These are phyloP conservation scores for Loriculus beryllinus DNA, from an alignment of 2,797 vertebrate species.

Conservation along the genomic window DNA sequence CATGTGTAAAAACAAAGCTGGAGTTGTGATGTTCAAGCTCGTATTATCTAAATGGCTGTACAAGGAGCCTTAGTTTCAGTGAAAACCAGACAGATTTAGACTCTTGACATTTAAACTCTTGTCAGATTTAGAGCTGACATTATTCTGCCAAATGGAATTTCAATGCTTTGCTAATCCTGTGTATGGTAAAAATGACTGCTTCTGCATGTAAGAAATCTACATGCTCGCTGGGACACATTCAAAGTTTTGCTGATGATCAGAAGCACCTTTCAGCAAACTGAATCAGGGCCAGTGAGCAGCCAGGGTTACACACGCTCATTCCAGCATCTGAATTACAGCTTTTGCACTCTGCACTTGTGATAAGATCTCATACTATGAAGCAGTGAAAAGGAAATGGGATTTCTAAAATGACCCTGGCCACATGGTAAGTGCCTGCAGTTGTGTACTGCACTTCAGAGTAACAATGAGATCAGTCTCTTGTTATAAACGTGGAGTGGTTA, in stretches of 20 bases:
- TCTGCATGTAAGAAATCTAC: not conserved
- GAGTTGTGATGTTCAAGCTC: not conserved
- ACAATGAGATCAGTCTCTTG: not conserved
- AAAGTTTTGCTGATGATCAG: not conserved
- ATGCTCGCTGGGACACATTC: not conserved
- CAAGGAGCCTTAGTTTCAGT: not conserved
- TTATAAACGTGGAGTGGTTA: not conserved
- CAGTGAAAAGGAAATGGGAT: not conserved
- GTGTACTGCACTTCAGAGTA: not conserved
- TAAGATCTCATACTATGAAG: rapidly evolving
- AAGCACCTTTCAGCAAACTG: not conserved
- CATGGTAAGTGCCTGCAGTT: not conserved
- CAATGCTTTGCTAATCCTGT: not conserved
- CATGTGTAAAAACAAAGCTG: not conserved
- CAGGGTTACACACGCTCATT: not conserved
- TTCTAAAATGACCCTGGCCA: not conserved
- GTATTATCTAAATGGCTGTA: not conserved
- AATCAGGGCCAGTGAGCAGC: not conserved
- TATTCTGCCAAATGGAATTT: not conserved
- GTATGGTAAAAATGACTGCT: not conserved
- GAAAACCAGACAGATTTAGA: not conserved
- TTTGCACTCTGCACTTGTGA: not conserved
- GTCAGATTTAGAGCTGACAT: not conserved
- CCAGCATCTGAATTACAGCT: not conserved
- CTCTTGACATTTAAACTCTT: not conserved